A percentile compares a stretch with the other conserved stretches of the same genome.
These are phyloP conservation scores for Sparidentex hasta DNA, from an alignment of 2,797 vertebrate genomes.

Conservation along the genomic window DNA sequence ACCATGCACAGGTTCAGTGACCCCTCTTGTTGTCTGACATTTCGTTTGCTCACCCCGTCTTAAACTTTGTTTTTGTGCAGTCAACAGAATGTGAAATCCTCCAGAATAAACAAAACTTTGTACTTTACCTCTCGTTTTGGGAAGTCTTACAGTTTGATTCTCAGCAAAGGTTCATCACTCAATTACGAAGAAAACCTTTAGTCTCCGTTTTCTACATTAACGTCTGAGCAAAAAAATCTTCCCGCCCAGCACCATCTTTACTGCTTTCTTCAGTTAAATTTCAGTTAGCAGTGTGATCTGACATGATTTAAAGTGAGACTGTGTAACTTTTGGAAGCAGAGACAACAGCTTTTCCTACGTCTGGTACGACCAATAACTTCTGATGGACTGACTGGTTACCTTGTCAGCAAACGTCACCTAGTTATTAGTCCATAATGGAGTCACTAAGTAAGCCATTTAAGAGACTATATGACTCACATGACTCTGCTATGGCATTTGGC, in stretches of 20 bases:
- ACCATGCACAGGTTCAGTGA: not conserved
- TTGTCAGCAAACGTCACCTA: not conserved
- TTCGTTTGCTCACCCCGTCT: not conserved
- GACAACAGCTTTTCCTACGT: not conserved
- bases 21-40: not conserved
- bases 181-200: not conserved
- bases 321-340: slow-evolving; percentile 18
- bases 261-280: not conserved
- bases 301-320: slow-evolving; percentile 29
- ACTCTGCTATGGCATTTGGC: not conserved
- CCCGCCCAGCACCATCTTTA: not conserved
- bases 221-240: slow-evolving; percentile 4
- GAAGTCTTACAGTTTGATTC: not conserved
- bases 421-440: slow-evolving; percentile 5
- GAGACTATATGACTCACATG: not conserved
- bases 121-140: no score
- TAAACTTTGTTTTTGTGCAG: slow-evolving; percentile 3
- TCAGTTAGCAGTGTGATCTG: slow-evolving; percentile 16
- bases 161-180: not conserved
- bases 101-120: not conserved
- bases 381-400: slow-evolving; percentile 18
- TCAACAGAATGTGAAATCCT: slow-evolving; percentile 5
- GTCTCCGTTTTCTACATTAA: not conserved
- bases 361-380: slow-evolving; percentile 9
- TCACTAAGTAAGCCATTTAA: not conserved